These are phyloP conservation scores for Hycleus cichorii DNA, from an alignment of 1,140 invertebrate genomes.

Conservation along the genomic window DNA sequence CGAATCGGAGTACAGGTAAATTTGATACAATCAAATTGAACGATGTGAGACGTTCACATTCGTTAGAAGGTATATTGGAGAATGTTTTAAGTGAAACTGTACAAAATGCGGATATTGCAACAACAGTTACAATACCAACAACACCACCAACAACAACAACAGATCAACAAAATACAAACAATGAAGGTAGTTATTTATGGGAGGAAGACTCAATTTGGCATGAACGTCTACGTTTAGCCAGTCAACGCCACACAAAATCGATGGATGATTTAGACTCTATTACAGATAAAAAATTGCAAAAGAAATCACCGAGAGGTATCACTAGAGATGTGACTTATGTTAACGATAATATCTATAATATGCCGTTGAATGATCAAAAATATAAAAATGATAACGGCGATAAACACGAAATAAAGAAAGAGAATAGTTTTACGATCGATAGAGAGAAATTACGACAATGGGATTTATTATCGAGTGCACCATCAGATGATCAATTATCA, in stretches of 20 bases:
- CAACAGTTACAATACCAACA: slow-evolving; percentile 1
- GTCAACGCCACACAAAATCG: slow-evolving; percentile 69
- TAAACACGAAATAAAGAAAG: slow-evolving; percentile 31
- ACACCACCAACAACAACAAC: background rate
- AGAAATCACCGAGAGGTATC: slow-evolving; percentile 38
- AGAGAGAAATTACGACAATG: slow-evolving; percentile 77
- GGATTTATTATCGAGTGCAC: slow-evolving; percentile 76
- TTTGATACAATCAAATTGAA: slow-evolving; percentile 23
- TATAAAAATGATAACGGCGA: slow-evolving; percentile 21
- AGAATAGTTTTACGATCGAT: slow-evolving; percentile 60
- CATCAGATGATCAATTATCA: slow-evolving; percentile 31
- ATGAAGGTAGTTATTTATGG: slow-evolving; percentile 62
- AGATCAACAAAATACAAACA: background rate
- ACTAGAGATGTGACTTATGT: slow-evolving; percentile 65
- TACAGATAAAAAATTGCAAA: slow-evolving; percentile 22
- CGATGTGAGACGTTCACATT: slow-evolving; percentile 44
- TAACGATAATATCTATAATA: slow-evolving; percentile 59
- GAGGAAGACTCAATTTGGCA: slow-evolving; percentile 75
- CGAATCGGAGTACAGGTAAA: slow-evolving; percentile 32
- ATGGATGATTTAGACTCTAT: slow-evolving; percentile 67
- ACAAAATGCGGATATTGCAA: slow-evolving; percentile 3
- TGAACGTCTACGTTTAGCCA: slow-evolving; percentile 68
- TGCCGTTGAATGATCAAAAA: slow-evolving; percentile 35
- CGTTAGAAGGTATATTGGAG: slow-evolving; percentile 57
- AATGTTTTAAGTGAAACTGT: slow-evolving; percentile 43